Conservation (phyloP, 2,888 invertebrate genomes). For the Ctenicera cuprea region DNA sequence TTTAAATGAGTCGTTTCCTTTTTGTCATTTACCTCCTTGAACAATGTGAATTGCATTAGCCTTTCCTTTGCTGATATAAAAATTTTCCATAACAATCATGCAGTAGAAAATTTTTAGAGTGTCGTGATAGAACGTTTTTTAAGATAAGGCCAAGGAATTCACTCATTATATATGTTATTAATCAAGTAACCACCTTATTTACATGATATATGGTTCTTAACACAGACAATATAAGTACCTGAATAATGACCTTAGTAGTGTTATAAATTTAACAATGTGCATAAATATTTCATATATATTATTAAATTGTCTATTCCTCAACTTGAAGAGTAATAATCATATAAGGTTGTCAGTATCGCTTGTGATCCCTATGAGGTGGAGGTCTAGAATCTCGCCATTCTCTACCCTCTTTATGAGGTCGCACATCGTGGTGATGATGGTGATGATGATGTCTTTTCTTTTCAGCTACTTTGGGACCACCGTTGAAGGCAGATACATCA, state of each 20-base stretch:
- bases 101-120: slow-evolving; percentile 6
- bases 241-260: slow-evolving; percentile 40
- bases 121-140: neutral
- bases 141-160: slow-evolving; percentile 65
- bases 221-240: slow-evolving; percentile 35
- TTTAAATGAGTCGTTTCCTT: slow-evolving; percentile 29
- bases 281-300: slow-evolving; percentile 30
- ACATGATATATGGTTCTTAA: slow-evolving; percentile 43
- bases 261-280: slow-evolving; percentile 43
- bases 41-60: slow-evolving; percentile 64
- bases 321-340: slow-evolving; percentile 70
- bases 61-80: slow-evolving; percentile 59
- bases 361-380: slow-evolving; percentile 76
- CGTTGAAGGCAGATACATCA: slow-evolving; percentile 74
- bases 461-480: slow-evolving; percentile 72
- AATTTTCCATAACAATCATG: no score
- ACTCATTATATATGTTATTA: slow-evolving; percentile 48
- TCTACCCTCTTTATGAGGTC: slow-evolving; percentile 75
- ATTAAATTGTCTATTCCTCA: slow-evolving; percentile 62
- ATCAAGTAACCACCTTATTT: slow-evolving; percentile 46
- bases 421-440: slow-evolving; percentile 82
- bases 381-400: slow-evolving; percentile 74
- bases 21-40: slow-evolving; percentile 21
- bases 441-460: slow-evolving; percentile 84
- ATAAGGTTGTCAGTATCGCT: slow-evolving; percentile 72